Evolutionary conservation across 2,797 vertebrate species (phyloP).

Genomic region (Lophotriccus pileatus): DNA sequence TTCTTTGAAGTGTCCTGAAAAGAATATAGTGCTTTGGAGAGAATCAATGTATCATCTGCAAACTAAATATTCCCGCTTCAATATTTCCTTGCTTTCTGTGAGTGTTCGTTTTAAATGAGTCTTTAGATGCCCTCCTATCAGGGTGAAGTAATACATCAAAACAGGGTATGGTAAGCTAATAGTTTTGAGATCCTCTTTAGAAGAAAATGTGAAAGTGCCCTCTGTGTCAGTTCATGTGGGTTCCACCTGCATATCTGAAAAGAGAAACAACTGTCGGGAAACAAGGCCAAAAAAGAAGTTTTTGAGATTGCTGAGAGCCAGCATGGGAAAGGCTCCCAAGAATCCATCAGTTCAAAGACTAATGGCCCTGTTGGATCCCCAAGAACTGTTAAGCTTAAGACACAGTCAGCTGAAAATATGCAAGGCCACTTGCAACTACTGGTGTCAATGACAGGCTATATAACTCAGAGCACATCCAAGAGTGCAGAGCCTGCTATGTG

Average conservation of each 20-base stretch:
- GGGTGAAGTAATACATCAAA: background rate
- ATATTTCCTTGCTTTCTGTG: background rate
- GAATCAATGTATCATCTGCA: background rate
- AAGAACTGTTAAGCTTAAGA: background rate
- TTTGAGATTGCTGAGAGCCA: background rate
- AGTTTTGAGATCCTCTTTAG: background rate
- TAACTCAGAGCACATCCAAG: background rate
- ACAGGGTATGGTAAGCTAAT: background rate
- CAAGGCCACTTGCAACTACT: background rate
- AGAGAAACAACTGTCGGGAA: background rate
- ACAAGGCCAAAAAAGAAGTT: background rate
- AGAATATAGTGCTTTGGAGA: background rate
- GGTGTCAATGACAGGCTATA: background rate
- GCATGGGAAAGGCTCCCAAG: background rate
- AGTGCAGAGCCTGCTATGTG: background rate
- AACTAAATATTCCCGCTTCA: background rate
- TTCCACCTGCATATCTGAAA: background rate
- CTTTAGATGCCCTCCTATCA: background rate
- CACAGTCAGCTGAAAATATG: background rate
- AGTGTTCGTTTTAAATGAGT: background rate
- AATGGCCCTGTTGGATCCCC: background rate
- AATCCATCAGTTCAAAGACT: background rate
- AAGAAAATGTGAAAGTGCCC: background rate
- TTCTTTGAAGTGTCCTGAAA: background rate
- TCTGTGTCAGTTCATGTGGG: background rate